Conservation (phyloP, 2,113 vertebrate genomes). For the Cyanistes caeruleus region DNA sequence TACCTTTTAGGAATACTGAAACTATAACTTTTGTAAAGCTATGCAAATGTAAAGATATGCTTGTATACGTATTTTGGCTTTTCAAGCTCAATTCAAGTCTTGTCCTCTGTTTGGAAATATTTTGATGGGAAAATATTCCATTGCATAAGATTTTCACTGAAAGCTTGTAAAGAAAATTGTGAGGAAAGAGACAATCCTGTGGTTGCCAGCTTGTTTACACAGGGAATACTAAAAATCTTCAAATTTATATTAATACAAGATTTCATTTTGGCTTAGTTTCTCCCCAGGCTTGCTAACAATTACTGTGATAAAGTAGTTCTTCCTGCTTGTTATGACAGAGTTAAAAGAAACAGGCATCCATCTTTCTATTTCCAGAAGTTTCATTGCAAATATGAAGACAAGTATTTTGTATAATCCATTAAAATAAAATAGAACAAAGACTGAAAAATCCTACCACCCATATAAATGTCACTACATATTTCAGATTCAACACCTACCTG, state of each 20-base stretch:
- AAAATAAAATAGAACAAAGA: neutral
- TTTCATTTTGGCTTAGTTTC: neutral
- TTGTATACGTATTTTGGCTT: neutral
- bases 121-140: neutral
- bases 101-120: neutral
- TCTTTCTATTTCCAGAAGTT: neutral
- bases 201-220: neutral
- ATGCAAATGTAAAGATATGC: neutral
- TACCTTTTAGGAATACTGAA: neutral
- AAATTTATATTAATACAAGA: neutral
- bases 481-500: neutral
- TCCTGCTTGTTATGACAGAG: neutral
- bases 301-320: neutral
- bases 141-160: neutral
- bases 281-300: neutral
- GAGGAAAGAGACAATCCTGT: neutral
- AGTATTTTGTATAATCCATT: neutral
- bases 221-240: neutral
- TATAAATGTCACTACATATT: neutral
- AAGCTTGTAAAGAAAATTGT: neutral
- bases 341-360: neutral
- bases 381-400: neutral
- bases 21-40: neutral
- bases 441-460: neutral
- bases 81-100: neutral